Base-by-base conservation (phyloP, 2,888 invertebrate genomes). In the Hecatera dysodea region DNA sequence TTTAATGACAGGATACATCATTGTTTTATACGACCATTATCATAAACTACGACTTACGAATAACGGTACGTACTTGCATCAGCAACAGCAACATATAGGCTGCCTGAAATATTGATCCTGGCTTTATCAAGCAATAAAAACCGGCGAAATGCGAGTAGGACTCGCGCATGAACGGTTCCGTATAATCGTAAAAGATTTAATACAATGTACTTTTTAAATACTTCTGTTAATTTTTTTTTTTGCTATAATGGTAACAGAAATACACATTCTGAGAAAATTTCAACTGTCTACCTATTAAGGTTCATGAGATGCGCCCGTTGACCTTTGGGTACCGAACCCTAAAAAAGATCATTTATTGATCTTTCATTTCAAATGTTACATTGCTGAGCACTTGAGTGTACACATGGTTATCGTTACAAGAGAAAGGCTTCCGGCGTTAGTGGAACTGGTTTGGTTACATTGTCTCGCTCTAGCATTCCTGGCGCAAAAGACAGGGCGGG, bases 361-460 rank as follows among this genome's bases (percentile, higher is more conserved):
- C n/a, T n/a, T n/a, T n/a, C n/a, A 52, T 70, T 52, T 72, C 33
- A 70, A 80, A 71, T 82, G 66, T 56, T 64, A 52, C 56, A 64
- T 68, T 75, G 78, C 75, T 72, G 73, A 68, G 72, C 63, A 72
- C 79, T 85, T 80, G 76, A 81, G 55, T 71, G 60, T 77, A 61
- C 78, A 86, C 80, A 82, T 79, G 77, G 67, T 76, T 79, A 81
- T 82, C 73, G 83, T 86, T 86, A 86, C 80, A 84, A 88, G 90
- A 92, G 92, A 92, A 92, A 93, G 90, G 91, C 90, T 93, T 93
- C 93, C 93, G 93, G 91, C 89, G 90, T 90, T 89, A 90, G 86
- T 88, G 82, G 80, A 90, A 92, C 93, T 87, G 90, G 93, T 93
- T 91, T 86, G 66, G 66, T 71, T 82, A 72, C 68, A 83, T 83